Conservation (phyloP, 1,140 invertebrate genomes). For the Hestina assimilis region DNA sequence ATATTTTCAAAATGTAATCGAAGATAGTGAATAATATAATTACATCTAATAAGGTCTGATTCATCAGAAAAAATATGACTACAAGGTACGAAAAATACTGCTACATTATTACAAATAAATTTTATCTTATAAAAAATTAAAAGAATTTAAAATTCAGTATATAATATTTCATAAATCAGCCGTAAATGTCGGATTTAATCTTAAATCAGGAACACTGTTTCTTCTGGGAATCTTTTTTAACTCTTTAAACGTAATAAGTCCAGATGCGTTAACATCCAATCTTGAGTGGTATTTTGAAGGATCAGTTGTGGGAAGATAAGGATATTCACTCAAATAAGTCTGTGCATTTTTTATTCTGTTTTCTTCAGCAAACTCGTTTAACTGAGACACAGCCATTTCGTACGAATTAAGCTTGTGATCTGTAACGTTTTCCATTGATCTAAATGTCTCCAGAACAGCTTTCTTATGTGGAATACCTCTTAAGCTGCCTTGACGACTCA, state of each 20-base stretch:
- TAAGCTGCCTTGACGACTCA: slow-evolving; percentile 71
- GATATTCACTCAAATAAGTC: slow-evolving; percentile 74
- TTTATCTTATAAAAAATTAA: background rate
- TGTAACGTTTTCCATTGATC: slow-evolving; percentile 74
- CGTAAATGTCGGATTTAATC: slow-evolving; percentile 61
- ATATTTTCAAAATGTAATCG: slow-evolving; percentile 11
- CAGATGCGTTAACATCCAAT: slow-evolving; percentile 65
- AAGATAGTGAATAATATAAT: slow-evolving; percentile 8
- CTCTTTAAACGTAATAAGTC: slow-evolving; percentile 73
- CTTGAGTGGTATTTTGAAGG: slow-evolving; percentile 74
- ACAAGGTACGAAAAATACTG: slow-evolving; percentile 38
- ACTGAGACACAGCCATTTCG: slow-evolving; percentile 65
- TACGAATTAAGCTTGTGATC: slow-evolving; percentile 65
- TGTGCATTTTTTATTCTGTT: slow-evolving; percentile 68
- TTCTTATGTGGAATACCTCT: slow-evolving; percentile 77
- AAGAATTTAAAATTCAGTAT: background rate
- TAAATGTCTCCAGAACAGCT: slow-evolving; percentile 75
- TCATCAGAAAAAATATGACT: slow-evolving; percentile 2
- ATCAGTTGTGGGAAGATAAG: slow-evolving; percentile 74
- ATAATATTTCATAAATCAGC: slow-evolving; percentile 44
- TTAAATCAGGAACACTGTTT: slow-evolving; percentile 74
- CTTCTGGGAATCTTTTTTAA: slow-evolving; percentile 61
- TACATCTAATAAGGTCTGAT: background rate
- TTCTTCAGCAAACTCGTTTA: slow-evolving; percentile 60
- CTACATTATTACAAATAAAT: background rate